A percentile compares a stretch with the other conserved stretches of the same genome.
These are phyloP conservation scores for Ophion ventricosus DNA, from an alignment of 2,888 invertebrate species.

Conservation along the genomic window DNA sequence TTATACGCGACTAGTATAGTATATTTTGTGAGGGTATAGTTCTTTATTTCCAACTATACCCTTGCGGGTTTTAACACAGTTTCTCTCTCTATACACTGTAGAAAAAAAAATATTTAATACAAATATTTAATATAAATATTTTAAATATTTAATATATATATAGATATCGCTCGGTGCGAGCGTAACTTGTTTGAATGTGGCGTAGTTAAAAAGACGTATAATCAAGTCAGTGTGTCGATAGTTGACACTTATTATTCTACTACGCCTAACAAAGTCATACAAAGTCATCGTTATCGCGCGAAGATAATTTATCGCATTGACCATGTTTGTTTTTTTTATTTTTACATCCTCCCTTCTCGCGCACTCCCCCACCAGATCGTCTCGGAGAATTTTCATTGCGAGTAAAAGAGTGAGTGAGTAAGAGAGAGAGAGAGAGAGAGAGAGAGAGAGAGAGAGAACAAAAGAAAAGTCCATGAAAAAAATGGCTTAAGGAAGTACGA, in stretches of 20 bases:
- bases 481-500: too few species aligned
- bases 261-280: slow-evolving; percentile 52
- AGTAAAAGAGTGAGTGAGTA: background rate
- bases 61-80: too few species aligned
- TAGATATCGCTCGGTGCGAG: too few species aligned
- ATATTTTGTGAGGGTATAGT: too few species aligned
- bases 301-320: slow-evolving; percentile 53
- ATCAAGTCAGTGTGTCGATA: slow-evolving; percentile 61
- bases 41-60: too few species aligned
- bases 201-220: slow-evolving; percentile 18
- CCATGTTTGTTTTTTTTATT: slow-evolving; percentile 37
- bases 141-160: too few species aligned
- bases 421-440: background rate
- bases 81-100: too few species aligned
- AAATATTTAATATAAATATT: too few species aligned
- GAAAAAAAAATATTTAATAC: too few species aligned
- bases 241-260: slow-evolving; percentile 40
- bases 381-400: slow-evolving; percentile 7
- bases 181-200: background rate
- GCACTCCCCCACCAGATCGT: background rate
- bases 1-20: too few species aligned
- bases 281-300: slow-evolving; percentile 61
- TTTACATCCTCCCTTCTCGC: background rate
- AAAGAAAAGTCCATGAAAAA: too few species aligned
- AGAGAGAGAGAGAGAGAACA: background rate